Base-by-base conservation (phyloP, 2,113 vertebrate genomes). In the Picathartes gymnocephalus region DNA sequence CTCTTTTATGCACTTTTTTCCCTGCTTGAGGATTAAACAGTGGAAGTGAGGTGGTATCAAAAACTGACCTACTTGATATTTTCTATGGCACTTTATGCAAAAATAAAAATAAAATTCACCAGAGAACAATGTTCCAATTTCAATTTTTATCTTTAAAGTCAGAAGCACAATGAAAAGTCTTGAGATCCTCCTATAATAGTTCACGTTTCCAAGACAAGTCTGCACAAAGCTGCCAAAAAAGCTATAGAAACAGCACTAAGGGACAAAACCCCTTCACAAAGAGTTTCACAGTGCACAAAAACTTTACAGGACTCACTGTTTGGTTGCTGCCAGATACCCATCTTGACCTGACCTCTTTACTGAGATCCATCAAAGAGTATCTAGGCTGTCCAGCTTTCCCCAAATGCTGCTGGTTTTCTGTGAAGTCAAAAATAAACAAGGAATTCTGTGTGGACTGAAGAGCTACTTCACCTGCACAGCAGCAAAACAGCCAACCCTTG, bases 171-270 rank as follows among this genome's bases (percentile, higher is more conserved):
- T 1, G 0, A n/a, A 42, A 64, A 44, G 21, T 20, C 57, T 61
- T 3, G 0, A 48, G 4, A 65, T 3, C 27, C 16, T 15, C 1
- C 1, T 2, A 1, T 3, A 57, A 33, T 11, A 65, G n/a, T 20
- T 81, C 24, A 20, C 1, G 5, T 72, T 72, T 81, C 27, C 45
- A 81, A 33, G 24, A 88, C 27, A 21, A 78, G 65, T 31, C 42
- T 54, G 54, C 15, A 7, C 33, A 61, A 83, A 87, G 47, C 42
- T 89, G 48, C 42, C 56, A 72, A 19, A 47, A 88, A 64, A 83
- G 33, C 35, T 8, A 68, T 17, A 69, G 33, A 70, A 60, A 33
- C 5, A 68, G 35, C 60, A 22, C 15, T 13, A 21, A 71, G 40
- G n/a, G 51, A 69, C 7, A 33, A 70, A 74, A 27, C 27, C 21